A percentile compares a stretch with the other conserved stretches of the same genome.
phyloP scores from a whole-genome alignment of 2,888 invertebrate species.

The Agrotis segetum region DNA sequence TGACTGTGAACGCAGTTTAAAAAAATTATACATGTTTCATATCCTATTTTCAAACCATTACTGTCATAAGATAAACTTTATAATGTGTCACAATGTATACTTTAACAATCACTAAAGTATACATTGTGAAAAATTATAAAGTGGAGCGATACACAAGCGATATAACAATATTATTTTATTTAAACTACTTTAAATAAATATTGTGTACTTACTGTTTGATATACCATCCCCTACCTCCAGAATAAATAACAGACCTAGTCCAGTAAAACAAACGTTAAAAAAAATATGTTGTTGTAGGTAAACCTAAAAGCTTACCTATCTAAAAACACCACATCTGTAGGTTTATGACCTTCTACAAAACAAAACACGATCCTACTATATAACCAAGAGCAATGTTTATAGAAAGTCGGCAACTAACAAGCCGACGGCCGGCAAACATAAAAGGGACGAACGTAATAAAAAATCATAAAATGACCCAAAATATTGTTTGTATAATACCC shows the following conservation, averaged over 20 bases:
- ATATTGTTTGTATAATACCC: conserved; percentile 75
- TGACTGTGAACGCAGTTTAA: not conserved
- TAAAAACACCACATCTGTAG: conserved; percentile 49
- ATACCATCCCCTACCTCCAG: too few relatives aligned
- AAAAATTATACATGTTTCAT: not conserved
- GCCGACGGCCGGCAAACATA: conserved; percentile 74
- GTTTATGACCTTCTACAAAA: conserved; percentile 50
- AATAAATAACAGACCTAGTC: too few relatives aligned
- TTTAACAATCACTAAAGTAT: not conserved
- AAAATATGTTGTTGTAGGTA: too few relatives aligned
- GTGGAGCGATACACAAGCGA: too few relatives aligned
- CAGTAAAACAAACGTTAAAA: too few relatives aligned
- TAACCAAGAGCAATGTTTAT: conserved; percentile 67
- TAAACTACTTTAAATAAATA: too few relatives aligned
- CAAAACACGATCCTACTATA: conserved; percentile 53
- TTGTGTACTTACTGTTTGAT: too few relatives aligned
- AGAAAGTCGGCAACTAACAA: conserved; percentile 78
- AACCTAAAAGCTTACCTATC: not conserved
- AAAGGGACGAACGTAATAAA: conserved; percentile 79
- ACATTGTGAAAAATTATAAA: too few relatives aligned
- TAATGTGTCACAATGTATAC: not conserved
- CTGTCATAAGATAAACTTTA: not conserved
- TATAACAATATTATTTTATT: too few relatives aligned
- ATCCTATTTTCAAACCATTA: not conserved
- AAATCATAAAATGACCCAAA: conserved; percentile 81